Conservation (phyloP, 2,888 invertebrate genomes). For the Eupithecia inturbata region DNA sequence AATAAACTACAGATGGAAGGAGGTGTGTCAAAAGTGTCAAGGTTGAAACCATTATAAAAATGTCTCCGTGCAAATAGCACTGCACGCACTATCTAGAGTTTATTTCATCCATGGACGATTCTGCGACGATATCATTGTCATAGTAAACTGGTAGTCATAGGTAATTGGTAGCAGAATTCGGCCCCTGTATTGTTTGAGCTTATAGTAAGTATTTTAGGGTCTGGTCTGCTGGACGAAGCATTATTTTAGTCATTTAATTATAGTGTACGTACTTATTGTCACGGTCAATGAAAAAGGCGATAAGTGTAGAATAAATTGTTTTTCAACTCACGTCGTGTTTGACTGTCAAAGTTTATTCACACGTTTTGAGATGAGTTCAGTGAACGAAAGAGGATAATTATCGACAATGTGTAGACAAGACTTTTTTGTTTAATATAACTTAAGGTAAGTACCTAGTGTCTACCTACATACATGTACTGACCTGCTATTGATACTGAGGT, state of each 20-base stretch:
- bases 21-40: too few relatives aligned
- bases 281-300: conserved; percentile 21
- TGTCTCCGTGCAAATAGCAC: too few relatives aligned
- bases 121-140: too few relatives aligned
- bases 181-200: background rate
- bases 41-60: too few relatives aligned
- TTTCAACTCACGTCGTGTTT: conserved; percentile 24
- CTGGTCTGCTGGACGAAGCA: background rate
- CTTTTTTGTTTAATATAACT: background rate
- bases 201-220: background rate
- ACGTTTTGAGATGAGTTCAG: conserved; percentile 21
- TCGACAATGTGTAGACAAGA: background rate
- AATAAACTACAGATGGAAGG: too few relatives aligned
- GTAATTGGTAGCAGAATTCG: too few relatives aligned
- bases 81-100: too few relatives aligned
- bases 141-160: too few relatives aligned
- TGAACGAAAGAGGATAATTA: conserved; percentile 15
- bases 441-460: too few relatives aligned
- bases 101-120: too few relatives aligned
- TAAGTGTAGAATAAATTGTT: conserved; percentile 32
- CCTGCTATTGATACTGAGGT: too few relatives aligned
- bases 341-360: conserved; percentile 36
- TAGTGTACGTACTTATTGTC: conserved; percentile 18
- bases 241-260: background rate
- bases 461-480: too few relatives aligned